Evolutionary conservation across 2,888 invertebrate species (phyloP).

Genomic region (Hypomecis punctinalis): DNA sequence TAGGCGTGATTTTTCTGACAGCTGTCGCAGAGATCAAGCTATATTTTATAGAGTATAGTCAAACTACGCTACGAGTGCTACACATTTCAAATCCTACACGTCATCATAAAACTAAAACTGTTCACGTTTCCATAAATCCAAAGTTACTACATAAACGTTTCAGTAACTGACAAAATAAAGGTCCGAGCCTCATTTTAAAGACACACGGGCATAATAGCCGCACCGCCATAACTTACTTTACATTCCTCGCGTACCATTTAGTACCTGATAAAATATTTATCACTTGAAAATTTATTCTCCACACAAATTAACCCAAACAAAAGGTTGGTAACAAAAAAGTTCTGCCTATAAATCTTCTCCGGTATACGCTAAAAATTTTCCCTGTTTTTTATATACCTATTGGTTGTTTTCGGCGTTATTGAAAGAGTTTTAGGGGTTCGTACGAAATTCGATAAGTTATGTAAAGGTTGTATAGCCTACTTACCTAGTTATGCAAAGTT

Average conservation of each 20-base stretch:
- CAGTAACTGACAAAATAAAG: background rate
- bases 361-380: constrained; percentile 37
- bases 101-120: no score
- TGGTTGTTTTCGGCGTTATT: constrained; percentile 38
- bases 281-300: constrained; percentile 41
- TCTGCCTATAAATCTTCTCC: constrained; percentile 38
- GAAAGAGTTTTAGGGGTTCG: constrained; percentile 41
- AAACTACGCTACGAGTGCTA: no score
- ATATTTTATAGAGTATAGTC: no score
- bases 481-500: constrained; percentile 7
- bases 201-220: constrained; percentile 13
- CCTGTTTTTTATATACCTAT: constrained; percentile 42
- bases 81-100: no score
- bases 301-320: constrained; percentile 42
- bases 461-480: constrained; percentile 9
- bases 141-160: background rate
- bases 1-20: no score
- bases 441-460: constrained; percentile 15
- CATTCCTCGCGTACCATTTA: constrained; percentile 32
- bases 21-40: no score
- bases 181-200: background rate
- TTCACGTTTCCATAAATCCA: no score
- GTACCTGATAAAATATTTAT: constrained; percentile 38
- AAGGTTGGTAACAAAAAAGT: constrained; percentile 39
- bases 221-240: constrained; percentile 20